Base-by-base conservation (phyloP, 2,113 vertebrate genomes). In the Carollia perspicillata region DNA sequence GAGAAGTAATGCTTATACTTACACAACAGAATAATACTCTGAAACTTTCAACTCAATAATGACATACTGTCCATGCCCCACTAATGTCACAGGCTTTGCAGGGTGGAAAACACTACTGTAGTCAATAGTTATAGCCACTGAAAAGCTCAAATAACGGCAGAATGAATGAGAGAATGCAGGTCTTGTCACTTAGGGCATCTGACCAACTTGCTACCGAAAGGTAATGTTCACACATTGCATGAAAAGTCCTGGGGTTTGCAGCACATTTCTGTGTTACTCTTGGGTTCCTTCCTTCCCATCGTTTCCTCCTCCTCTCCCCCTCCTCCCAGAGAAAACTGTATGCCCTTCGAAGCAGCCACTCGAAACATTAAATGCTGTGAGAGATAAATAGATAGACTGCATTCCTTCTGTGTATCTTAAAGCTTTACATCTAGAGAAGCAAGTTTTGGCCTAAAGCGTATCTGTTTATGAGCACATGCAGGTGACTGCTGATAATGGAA, bases 371-470 rank as follows among this genome's bases (percentile, higher is more conserved):
- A 92, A 95, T 89, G 40, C 47, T 58, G 1, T 47, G 80, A 44
- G 80, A 75, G 91, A 42, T 30, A 30, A 28, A 63, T 2, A 60
- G 60, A 74, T 23, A 93, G 49, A 55, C 23, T 1, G 9, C 0
- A 8, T 80, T 87, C 22, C 1, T 74, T 84, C 69, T 35, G n/a
- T 75, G 35, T 66, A 30, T 89, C 80, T 95, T 74, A 84, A 66
- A 49, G 44, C 65, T 90, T 75, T 42, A 72, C 58, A 72, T 84
- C 87, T 51, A 33, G 49, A 55, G 77, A 94, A 91, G 13, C 71
- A 91, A 23, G 93, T 53, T 75, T 85, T 88, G 84, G 69, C 94
- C 42, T 30, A 88, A 92, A 97, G 84, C 85, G 0, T 22, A 63
- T 91, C 83, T 90, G 18, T 92, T 90, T 5, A 14, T 40, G 65